Base-by-base conservation (phyloP, 1,140 invertebrate genomes). In the Battus philenor region DNA sequence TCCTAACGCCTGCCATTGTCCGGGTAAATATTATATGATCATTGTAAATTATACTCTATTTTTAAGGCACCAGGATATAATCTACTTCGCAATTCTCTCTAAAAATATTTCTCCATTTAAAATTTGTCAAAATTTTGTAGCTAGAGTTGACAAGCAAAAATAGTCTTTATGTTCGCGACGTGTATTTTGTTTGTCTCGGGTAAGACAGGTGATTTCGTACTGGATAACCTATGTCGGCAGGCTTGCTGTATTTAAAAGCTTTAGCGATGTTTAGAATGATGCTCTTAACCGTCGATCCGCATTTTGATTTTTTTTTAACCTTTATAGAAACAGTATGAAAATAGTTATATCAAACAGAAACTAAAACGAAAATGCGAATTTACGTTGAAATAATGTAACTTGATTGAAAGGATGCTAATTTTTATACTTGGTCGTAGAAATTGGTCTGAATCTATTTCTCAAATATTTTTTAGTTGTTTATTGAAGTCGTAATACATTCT, bases 91-190 rank as follows among this genome's bases (percentile, higher is more conserved):
- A 32, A 20, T 8, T 27, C 36, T 27, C 20, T 24, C 22, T 44
- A 43, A 67, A 60, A 74, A 71, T 71, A 71, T 68, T 63, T 68
- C 54, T 66, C 52, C 57, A 69, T 74, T 70, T 68, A 68, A 60
- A 50, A 44, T 47, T 48, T 58, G 59, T 54, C 56, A 49, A 50
- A 70, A 61, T 47, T 61, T 61, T 46, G 41, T 48, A 30, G 34
- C 50, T 44, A 44, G 7, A 16, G 27, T 26, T 26, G 45, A 18
- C 30, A 47, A 31, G 39, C 50, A 17, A 68, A 67, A 59, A 22
- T 54, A 15, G 10, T 24, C 29, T 47, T 60, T 59, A 57, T 43
- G 31, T 22, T 32, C 0, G 16, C 11, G 41, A 3, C 13, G 12
- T 59, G 56, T 44, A 47, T 56, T 68, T 69, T 26, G 34, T 11